These are phyloP conservation scores for Mimas tiliae DNA, from an alignment of 2,888 invertebrate species.

Conservation along the genomic window DNA sequence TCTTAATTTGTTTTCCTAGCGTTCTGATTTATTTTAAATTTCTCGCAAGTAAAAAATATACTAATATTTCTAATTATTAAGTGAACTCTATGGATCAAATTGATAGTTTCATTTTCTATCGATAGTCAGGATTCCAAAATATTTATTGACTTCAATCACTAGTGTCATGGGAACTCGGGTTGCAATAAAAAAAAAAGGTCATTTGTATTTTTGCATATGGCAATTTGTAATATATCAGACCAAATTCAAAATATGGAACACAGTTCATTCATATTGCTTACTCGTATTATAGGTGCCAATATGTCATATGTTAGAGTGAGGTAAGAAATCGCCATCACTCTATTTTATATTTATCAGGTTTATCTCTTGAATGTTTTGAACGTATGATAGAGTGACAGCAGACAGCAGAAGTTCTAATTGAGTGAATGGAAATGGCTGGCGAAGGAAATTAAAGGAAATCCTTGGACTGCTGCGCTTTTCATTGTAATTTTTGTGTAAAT, in stretches of 20 bases:
- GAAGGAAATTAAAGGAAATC: constrained; percentile 67
- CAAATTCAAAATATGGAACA: background rate
- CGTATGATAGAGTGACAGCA: constrained; percentile 37
- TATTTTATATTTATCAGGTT: background rate
- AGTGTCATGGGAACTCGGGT: too few relatives aligned
- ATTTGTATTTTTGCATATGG: background rate
- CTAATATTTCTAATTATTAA: too few relatives aligned
- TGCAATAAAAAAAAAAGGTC: too few relatives aligned
- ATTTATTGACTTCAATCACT: too few relatives aligned
- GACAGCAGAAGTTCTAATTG: constrained; percentile 45
- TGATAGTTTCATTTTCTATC: too few relatives aligned
- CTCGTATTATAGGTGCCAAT: background rate
- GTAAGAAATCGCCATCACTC: background rate
- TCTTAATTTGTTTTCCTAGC: too few relatives aligned
- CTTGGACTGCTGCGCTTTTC: constrained; percentile 75
- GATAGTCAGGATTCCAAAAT: too few relatives aligned
- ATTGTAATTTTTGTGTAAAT: constrained; percentile 76
- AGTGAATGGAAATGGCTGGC: constrained; percentile 59
- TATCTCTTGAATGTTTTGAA: constrained; percentile 35
- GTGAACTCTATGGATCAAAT: too few relatives aligned
- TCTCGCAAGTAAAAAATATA: too few relatives aligned
- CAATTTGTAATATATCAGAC: background rate
- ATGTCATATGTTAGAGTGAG: background rate
- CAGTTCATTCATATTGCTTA: background rate
- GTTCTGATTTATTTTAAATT: too few relatives aligned